A percentile compares a stretch with the other conserved stretches of the same genome.
These are phyloP conservation scores for Hirtodrosophila duncani DNA, from an alignment of 2,888 invertebrate genomes.

Conservation along the genomic window DNA sequence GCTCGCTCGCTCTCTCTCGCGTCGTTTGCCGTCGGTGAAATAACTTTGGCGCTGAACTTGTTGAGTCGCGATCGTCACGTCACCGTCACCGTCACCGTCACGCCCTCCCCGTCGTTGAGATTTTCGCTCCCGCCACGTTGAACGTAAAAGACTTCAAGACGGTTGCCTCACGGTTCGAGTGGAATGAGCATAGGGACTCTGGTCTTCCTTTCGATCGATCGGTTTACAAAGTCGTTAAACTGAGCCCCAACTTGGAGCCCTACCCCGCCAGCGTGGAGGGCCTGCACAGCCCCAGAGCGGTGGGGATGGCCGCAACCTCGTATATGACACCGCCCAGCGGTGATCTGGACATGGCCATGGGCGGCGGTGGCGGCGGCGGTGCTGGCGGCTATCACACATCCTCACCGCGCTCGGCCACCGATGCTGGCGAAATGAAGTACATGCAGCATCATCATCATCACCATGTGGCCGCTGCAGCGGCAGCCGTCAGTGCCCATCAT, in stretches of 20 bases:
- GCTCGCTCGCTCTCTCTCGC: background rate
- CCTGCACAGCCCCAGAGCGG: conserved; percentile 82
- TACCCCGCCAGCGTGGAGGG: conserved; percentile 80
- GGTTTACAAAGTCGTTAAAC: conserved; percentile 79
- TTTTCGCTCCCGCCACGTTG: conserved; percentile 64
- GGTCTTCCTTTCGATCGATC: conserved; percentile 78
- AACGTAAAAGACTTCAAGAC: conserved; percentile 77
- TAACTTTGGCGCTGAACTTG: too few species aligned
- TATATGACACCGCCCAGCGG: conserved; percentile 92
- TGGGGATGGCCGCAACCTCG: conserved; percentile 97
- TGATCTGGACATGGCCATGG: conserved; percentile 86
- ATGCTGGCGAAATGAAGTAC: conserved; percentile 97
- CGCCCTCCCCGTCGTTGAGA: conserved; percentile 1
- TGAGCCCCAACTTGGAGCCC: conserved; percentile 80
- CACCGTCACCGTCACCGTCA: conserved; percentile 3
- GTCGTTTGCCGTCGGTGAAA: conserved; percentile 1
- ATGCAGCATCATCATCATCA: conserved; percentile 91
- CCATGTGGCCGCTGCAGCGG: conserved; percentile 86
- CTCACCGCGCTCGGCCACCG: conserved; percentile 90
- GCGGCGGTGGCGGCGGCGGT: conserved; percentile 81
- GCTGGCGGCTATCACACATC: conserved; percentile 86
- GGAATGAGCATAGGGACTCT: conserved; percentile 79
- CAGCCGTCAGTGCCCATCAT: conserved; percentile 80
- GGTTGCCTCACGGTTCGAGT: conserved; percentile 79
- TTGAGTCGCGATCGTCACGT: too few species aligned